phyloP scores from a whole-genome alignment of 2,888 invertebrate species.

The Chalcosyrphus nemorum region DNA sequence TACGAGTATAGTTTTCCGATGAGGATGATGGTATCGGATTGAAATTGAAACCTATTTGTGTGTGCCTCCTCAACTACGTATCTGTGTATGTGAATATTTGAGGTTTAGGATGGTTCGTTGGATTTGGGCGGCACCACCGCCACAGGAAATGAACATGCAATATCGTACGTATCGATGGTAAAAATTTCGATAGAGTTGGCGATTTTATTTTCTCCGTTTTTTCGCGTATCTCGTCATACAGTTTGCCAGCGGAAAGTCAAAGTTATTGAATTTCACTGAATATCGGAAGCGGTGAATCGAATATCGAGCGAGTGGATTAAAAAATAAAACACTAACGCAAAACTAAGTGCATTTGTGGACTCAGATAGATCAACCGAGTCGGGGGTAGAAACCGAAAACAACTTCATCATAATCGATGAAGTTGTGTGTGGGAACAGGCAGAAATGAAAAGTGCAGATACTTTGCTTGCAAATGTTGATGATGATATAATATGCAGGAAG shows the following conservation, averaged over 20 bases:
- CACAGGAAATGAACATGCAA: conserved; percentile 70
- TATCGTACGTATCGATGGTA: conserved; percentile 45
- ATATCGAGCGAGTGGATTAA: conserved; percentile 50
- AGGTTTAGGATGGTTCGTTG: conserved; percentile 55
- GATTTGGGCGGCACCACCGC: conserved; percentile 54
- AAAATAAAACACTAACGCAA: conserved; percentile 22
- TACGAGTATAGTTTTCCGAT: not conserved
- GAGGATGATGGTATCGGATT: not conserved
- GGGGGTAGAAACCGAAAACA: not conserved
- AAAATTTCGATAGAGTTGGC: conserved; percentile 38
- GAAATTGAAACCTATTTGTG: conserved; percentile 36
- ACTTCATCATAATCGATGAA: conserved; percentile 29
- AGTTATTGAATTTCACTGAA: conserved; percentile 65
- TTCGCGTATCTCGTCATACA: not conserved
- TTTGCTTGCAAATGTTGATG: conserved; percentile 4
- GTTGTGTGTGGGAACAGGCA: not conserved
- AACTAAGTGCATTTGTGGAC: conserved; percentile 54
- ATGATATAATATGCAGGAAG: conserved; percentile 55
- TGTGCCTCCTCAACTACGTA: not conserved
- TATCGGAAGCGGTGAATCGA: conserved; percentile 65
- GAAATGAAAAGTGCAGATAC: conserved; percentile 7
- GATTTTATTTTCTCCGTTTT: conserved; percentile 1
- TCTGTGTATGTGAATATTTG: conserved; percentile 34
- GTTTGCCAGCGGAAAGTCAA: conserved; percentile 61
- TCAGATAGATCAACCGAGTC: too few species aligned